Evolutionary conservation across 2,797 vertebrate genomes (phyloP), one percentile per base, ranked within the genome.

Genomic region (Agapornis canus): DNA sequence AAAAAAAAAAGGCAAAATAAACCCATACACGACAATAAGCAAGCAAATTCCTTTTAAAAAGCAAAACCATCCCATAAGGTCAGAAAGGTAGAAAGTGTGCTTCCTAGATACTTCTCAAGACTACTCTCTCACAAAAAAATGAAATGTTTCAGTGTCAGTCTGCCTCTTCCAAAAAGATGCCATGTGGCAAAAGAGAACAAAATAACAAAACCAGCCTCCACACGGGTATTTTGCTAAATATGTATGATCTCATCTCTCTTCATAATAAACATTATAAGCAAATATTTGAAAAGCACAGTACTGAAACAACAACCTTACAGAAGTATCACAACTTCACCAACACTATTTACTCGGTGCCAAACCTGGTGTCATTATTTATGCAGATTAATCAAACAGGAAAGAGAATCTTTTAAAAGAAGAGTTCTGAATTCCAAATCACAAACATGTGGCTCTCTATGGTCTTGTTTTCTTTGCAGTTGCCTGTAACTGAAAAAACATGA

Each of bases 361-460:
- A 96, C 91, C 82, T 63, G 37, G 49, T 97, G 97, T 97, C 95
- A 79, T 27, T 97, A 97, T 97, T 97, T 97, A 64, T 81, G 94
- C 96, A 97, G 82, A 80, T 93, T 94, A 85, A 91, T 94, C 87
- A 96, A 97, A 97, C 91, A 97, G 94, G 95, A 97, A 98, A 94
- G 60, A 71, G n/a, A 86, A 91, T 27, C 89, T 69, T 96, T 79
- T 95, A 82, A 97, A 94, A 94, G 65, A 76, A 78, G 83, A 89
- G 72, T 71, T 93, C 65, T 92, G 85, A 92, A 70, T 95, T 94
- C 92, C 95, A 92, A 95, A 96, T 88, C 93, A 91, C 48, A 76
- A 97, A 76, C 80, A 86, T 76, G 89, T 29, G 87, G 51, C 70
- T 75, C 85, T 77, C 84, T 42, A 47, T 40, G 92, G 81, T 75